Conservation (phyloP, 1,140 invertebrate genomes). For the Apis dorsata region DNA sequence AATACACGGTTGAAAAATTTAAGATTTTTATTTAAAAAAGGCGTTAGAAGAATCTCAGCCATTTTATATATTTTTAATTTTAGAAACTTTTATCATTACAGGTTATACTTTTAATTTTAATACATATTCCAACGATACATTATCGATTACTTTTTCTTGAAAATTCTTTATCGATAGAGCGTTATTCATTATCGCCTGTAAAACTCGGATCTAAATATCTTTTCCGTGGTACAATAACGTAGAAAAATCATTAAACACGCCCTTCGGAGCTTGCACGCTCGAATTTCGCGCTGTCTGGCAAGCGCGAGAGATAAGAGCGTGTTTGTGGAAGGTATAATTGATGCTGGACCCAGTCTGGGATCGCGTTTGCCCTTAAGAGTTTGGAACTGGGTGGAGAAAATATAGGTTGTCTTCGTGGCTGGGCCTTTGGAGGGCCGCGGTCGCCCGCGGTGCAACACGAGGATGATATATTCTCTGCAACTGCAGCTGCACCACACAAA, state of each 20-base stretch:
- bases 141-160: no score
- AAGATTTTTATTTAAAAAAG: no score
- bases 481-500: constrained; percentile 73
- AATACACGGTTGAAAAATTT: no score
- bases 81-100: no score
- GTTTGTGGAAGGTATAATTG: constrained; percentile 78
- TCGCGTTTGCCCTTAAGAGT: constrained; percentile 74
- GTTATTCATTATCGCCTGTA: background rate
- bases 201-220: background rate
- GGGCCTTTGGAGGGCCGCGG: constrained; percentile 70
- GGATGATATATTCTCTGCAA: constrained; percentile 79
- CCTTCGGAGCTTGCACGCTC: background rate
- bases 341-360: constrained; percentile 68
- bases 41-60: no score
- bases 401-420: constrained; percentile 78
- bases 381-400: constrained; percentile 78
- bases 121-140: no score
- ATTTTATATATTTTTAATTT: no score
- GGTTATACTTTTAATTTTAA: no score
- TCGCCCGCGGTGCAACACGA: constrained; percentile 78
- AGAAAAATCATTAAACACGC: constrained; percentile 5
- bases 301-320: constrained; percentile 71
- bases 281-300: constrained; percentile 33
- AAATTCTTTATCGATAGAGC: no score
- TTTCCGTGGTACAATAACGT: background rate